Conservation (phyloP, 1,140 invertebrate genomes). For the Caenorhabditis inopinata region DNA sequence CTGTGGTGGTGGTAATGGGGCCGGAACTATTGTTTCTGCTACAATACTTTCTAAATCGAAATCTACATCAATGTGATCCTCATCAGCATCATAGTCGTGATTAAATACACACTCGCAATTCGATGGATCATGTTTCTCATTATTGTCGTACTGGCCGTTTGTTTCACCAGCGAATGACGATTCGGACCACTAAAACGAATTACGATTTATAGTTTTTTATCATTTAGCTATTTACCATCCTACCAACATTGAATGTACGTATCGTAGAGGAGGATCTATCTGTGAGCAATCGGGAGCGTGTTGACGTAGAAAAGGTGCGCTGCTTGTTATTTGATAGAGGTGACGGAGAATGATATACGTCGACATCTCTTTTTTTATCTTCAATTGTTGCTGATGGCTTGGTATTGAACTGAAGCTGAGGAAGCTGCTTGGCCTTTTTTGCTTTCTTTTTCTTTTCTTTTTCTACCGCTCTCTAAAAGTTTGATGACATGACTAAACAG, state of each 20-base stretch:
- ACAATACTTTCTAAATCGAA: background rate
- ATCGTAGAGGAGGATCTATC: background rate
- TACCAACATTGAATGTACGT: background rate
- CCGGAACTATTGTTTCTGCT: background rate
- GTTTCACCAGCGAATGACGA: background rate
- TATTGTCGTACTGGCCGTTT: background rate
- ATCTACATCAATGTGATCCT: background rate
- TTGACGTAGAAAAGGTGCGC: background rate
- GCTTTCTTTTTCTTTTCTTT: conserved; percentile 20
- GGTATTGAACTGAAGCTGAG: background rate
- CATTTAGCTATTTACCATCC: background rate
- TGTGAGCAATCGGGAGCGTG: background rate
- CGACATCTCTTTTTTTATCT: background rate
- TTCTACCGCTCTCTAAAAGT: background rate
- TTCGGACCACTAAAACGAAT: conserved; percentile 19
- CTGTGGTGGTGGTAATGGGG: background rate
- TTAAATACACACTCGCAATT: conserved; percentile 6
- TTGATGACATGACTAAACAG: background rate
- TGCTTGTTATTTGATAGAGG: background rate
- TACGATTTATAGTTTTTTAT: no score
- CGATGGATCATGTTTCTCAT: background rate
- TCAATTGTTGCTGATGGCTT: background rate
- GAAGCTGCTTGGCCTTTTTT: conserved; percentile 1
- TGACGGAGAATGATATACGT: background rate
- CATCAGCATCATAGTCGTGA: conserved; percentile 6